Evolutionary conservation across 2,797 vertebrate genomes (phyloP), one percentile per base, ranked within the genome.

Genomic region (Clarias platycephalus): DNA sequence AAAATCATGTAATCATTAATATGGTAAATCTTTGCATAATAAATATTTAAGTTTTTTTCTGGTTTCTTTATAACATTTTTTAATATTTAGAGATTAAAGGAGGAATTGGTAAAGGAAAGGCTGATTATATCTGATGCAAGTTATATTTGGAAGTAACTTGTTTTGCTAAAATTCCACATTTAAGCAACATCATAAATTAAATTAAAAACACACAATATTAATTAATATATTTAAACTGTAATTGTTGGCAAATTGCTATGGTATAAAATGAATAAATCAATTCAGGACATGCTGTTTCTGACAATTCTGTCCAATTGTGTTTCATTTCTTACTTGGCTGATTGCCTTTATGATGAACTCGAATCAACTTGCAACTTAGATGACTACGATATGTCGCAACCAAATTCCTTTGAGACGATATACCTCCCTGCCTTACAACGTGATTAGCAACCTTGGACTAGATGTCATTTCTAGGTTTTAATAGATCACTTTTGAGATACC

Each of bases 401-500:
- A 57, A 57, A 76, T 49, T 28, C 7, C 80, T 70, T 40, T 20
- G 22, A 76, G 20, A 75, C 26, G 3, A 8, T 72, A 53, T 72
- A 72, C 13, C 26, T 60, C 37, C 20, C 60, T 72, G 34, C 5
- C 37, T 71, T 16, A 18, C 18, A 44, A 22, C 12, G 26, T 44
- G 49, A 64, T 20, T 31, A 57, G 3, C 10, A 67, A 58, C 26
- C 62, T 28, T 70, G 49, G 53, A 72, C 28, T 10, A 53, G 80
- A 34, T 58, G 10, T 9, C 5, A 75, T 71, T 20, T 84, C n/a
- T 60, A 60, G 72, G 6, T n/a, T 86, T 79, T 28, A 81, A 49
- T 81, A 80, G 82, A 79, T 64, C 3, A 62, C 60, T 74, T 53
- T 49, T 49, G 9, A 2, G 63, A 57, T 92, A 96, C 95, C 93